A percentile compares a stretch with the other conserved stretches of the same genome.
Conservation (phyloP, 2,113 vertebrate genomes). For the Sus scrofa region DNA sequence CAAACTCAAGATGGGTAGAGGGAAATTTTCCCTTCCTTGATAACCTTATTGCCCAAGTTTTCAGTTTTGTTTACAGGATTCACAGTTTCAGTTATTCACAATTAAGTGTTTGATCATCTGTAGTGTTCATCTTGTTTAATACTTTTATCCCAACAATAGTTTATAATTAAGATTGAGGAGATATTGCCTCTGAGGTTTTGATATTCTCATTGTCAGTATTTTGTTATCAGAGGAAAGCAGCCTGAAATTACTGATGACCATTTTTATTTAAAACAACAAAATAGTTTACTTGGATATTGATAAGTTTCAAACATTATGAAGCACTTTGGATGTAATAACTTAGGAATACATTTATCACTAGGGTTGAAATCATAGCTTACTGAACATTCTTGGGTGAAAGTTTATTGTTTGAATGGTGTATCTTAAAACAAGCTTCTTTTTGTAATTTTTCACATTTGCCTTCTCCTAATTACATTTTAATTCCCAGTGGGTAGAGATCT, state of each 20-base stretch:
- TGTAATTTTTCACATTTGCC: slow-evolving; percentile 16
- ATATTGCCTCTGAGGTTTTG: not conserved
- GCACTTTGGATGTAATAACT: not conserved
- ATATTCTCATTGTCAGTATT: not conserved
- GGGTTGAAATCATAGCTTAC: not conserved
- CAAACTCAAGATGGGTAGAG: not conserved
- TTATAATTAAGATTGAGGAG: not conserved
- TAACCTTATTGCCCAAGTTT: not conserved
- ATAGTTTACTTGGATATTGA: not conserved
- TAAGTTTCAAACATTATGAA: not conserved
- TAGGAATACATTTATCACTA: not conserved
- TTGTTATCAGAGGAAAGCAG: not conserved
- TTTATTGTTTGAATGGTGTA: slow-evolving; percentile 21
- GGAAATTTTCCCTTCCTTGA: not conserved
- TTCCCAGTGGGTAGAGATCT: not conserved
- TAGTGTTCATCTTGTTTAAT: not conserved
- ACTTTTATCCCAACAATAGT: not conserved
- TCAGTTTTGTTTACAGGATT: not conserved
- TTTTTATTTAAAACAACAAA: not conserved
- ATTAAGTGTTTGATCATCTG: not conserved
- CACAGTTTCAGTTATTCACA: slow-evolving; percentile 26
- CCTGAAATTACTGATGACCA: not conserved
- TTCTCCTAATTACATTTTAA: not conserved
- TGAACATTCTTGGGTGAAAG: not conserved
- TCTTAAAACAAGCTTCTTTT: not conserved